A percentile compares a stretch with the other conserved stretches of the same genome.
phyloP scores from a whole-genome alignment of 2,113 vertebrate species.

The Felis chaus region DNA sequence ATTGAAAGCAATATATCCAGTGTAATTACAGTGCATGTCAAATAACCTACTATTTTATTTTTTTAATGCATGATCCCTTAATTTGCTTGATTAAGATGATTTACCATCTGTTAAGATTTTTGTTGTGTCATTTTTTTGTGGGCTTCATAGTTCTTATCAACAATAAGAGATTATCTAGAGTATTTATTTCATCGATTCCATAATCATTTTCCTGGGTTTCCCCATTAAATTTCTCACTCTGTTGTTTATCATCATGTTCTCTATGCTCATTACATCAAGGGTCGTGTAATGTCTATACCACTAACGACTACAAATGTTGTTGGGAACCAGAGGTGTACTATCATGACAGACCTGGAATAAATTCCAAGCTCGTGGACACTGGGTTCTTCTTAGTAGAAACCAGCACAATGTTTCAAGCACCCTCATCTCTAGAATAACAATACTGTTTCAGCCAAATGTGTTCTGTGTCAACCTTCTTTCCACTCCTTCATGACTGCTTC shows the following conservation, averaged over 20 bases:
- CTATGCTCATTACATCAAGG: slow-evolving; percentile 37
- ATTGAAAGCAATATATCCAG: slow-evolving; percentile 87
- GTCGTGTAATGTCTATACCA: slow-evolving; percentile 42
- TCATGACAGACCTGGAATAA: slow-evolving; percentile 31
- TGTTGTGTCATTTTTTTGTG: slow-evolving; percentile 66
- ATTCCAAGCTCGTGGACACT: background rate
- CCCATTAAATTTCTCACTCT: slow-evolving; percentile 63
- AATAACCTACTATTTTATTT: slow-evolving; percentile 83
- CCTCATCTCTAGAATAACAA: slow-evolving; percentile 55
- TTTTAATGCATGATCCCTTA: slow-evolving; percentile 82
- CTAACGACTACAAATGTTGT: slow-evolving; percentile 31
- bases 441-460: slow-evolving; percentile 44
- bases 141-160: slow-evolving; percentile 64
- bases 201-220: slow-evolving; percentile 53
- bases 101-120: slow-evolving; percentile 87
- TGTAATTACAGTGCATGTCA: slow-evolving; percentile 87
- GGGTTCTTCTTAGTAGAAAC: background rate
- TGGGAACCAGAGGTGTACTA: background rate
- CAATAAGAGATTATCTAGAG: slow-evolving; percentile 74
- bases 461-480: slow-evolving; percentile 60
- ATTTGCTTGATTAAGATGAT: slow-evolving; percentile 86
- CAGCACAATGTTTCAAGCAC: slow-evolving; percentile 45
- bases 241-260: slow-evolving; percentile 58
- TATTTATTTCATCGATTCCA: slow-evolving; percentile 71
- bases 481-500: slow-evolving; percentile 51